Evolutionary conservation across 2,797 vertebrate species (phyloP), one percentile per base, ranked within the genome.

Genomic region (Cuniculus paca): DNA sequence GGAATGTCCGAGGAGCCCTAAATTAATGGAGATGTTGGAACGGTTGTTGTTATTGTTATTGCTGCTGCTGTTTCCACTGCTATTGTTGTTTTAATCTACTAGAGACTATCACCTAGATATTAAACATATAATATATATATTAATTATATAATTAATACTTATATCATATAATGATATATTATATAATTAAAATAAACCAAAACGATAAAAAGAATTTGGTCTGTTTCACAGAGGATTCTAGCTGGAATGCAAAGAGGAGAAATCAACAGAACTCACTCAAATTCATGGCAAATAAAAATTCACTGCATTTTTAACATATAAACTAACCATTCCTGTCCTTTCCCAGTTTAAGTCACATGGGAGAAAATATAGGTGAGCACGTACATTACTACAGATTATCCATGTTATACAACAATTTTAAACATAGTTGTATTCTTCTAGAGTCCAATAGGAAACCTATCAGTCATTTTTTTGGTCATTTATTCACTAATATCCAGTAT

Each of bases 81-180:
- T 22, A 4, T 2, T 70, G 42, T 65, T 94, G 34, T 50, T 95
- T 90, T 96, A 94, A 97, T 89, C 89, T 84, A 89, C 39, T 91
- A 97, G 85, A 97, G 93, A 97, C 52, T 91, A 70, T 50, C 61
- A 61, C 74, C 81, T 91, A n/a, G 58, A 79, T 88, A 82, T 60
- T 93, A 80, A 85, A 86, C 86, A 68, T 68, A 68, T n/a, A 36
- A 9, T 68, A n/a, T 60, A 60, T 56, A 56, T 56, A 1, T 56
- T 56, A 58, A 58, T 26, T 26, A 16, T 54, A 54, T 61, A 61
- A 9, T 26, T n/a, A n/a, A 13, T 48, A 10, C 10, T 6, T 61
- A 31, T 87, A 26, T 91, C 28, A 81, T 39, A 56, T 42, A 94
- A 91, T 78, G 24, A 94, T 26, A 13, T 61, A n/a, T 90, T 34